These are phyloP conservation scores for Parnassius apollo DNA, from an alignment of 2,888 invertebrate genomes.

Conservation along the genomic window DNA sequence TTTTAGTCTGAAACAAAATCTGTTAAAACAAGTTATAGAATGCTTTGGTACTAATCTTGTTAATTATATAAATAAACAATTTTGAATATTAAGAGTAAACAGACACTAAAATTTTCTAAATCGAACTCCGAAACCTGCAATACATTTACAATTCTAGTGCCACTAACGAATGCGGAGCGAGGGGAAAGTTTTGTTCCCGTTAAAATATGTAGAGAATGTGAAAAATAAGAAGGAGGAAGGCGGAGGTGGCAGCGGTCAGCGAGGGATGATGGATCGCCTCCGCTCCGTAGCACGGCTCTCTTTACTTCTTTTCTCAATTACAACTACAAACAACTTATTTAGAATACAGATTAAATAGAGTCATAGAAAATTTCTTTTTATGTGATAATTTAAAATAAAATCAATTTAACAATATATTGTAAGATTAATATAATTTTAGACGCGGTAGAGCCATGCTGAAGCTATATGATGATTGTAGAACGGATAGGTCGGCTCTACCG, in stretches of 20 bases:
- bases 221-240: conserved; percentile 71
- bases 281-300: conserved; percentile 57
- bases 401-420: too few species aligned
- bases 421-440: too few species aligned
- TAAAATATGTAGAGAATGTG: conserved; percentile 82
- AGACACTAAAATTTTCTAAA: neutral
- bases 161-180: conserved; percentile 67
- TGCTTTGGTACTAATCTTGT: too few species aligned
- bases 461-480: too few species aligned
- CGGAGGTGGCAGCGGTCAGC: conserved; percentile 68
- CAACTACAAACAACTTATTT: conserved; percentile 66
- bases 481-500: too few species aligned
- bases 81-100: too few species aligned
- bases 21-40: too few species aligned
- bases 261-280: conserved; percentile 80
- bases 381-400: too few species aligned
- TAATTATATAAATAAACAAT: too few species aligned
- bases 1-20: too few species aligned
- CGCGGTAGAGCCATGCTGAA: too few species aligned
- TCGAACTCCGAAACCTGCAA: conserved; percentile 7
- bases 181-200: conserved; percentile 79
- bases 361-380: conserved; percentile 14
- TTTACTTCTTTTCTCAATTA: conserved; percentile 73
- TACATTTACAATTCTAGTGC: conserved; percentile 56
- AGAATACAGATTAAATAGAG: conserved; percentile 40